phyloP scores from a whole-genome alignment of 2,888 invertebrate species.

The Tuberolachnus salignus region DNA sequence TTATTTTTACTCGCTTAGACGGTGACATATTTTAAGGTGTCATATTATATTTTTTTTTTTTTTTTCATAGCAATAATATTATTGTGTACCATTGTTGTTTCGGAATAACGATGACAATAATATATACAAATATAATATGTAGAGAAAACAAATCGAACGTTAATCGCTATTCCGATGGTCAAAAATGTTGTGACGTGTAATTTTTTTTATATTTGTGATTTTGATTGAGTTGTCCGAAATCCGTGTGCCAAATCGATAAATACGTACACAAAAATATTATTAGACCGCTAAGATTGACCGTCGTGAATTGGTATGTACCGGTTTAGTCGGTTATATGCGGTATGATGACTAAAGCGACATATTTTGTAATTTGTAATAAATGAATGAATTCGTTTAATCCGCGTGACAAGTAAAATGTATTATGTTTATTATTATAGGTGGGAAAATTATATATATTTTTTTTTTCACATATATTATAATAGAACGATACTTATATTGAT shows the following conservation, averaged over 20 bases:
- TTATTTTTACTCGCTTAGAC: conserved; percentile 15
- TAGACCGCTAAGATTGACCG: neutral
- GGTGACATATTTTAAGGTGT: neutral
- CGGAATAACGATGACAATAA: neutral
- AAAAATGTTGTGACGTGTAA: neutral
- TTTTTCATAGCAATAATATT: neutral
- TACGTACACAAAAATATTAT: too few species aligned
- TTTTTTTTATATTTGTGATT: neutral
- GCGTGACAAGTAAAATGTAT: neutral
- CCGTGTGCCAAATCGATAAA: conserved; percentile 20
- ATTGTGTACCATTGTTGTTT: conserved; percentile 2
- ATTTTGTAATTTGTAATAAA: neutral
- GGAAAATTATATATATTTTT: too few species aligned
- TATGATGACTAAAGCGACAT: neutral
- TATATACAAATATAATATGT: neutral
- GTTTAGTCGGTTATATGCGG: neutral
- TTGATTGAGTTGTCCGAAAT: neutral
- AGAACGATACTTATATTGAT: too few species aligned
- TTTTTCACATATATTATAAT: too few species aligned
- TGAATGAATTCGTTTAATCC: neutral
- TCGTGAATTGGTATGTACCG: neutral
- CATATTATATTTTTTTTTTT: neutral
- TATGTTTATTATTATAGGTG: too few species aligned
- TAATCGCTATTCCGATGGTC: neutral
- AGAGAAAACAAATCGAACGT: neutral